phyloP scores from a whole-genome alignment of 2,113 vertebrate species.

The Gadus macrocephalus region DNA sequence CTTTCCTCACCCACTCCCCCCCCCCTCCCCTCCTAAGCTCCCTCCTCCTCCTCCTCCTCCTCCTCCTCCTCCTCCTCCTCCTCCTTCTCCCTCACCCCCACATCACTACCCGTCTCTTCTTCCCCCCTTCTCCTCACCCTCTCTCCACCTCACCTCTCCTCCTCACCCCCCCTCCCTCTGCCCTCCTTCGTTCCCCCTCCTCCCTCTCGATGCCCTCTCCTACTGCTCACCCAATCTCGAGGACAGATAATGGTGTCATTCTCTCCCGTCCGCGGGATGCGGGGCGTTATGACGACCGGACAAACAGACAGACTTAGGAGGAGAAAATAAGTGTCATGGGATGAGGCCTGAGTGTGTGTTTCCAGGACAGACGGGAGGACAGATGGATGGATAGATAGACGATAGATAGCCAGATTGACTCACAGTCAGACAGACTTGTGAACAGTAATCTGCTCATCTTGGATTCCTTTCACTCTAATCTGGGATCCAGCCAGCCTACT shows the following conservation, averaged over 20 bases:
- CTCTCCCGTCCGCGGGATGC: too few relatives aligned
- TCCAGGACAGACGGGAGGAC: slow-evolving; percentile 51
- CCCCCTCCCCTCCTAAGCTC: too few relatives aligned
- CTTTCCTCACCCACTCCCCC: too few relatives aligned
- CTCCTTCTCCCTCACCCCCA: slow-evolving; percentile 43
- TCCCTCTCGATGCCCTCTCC: slow-evolving; percentile 31
- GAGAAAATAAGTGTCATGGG: slow-evolving; percentile 53
- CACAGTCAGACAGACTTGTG: background rate
- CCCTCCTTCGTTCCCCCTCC: slow-evolving; percentile 26
- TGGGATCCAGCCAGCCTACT: slow-evolving; percentile 20
- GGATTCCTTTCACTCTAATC: slow-evolving; percentile 71
- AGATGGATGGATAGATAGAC: slow-evolving; percentile 26
- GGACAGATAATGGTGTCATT: too few relatives aligned
- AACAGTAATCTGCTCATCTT: slow-evolving; percentile 54
- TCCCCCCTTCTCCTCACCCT: slow-evolving; percentile 41
- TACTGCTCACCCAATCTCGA: slow-evolving; percentile 21
- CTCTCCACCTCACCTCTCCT: slow-evolving; percentile 24
- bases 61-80: slow-evolving; percentile 14
- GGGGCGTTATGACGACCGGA: slow-evolving; percentile 11
- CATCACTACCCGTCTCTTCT: slow-evolving; percentile 30
- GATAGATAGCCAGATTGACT: slow-evolving; percentile 5
- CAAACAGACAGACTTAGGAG: slow-evolving; percentile 21
- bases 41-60: slow-evolving; percentile 18
- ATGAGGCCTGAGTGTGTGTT: slow-evolving; percentile 16
- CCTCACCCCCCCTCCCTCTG: background rate